These are phyloP conservation scores for Eublepharis macularius DNA, from an alignment of 2,113 vertebrate genomes.

Conservation along the genomic window DNA sequence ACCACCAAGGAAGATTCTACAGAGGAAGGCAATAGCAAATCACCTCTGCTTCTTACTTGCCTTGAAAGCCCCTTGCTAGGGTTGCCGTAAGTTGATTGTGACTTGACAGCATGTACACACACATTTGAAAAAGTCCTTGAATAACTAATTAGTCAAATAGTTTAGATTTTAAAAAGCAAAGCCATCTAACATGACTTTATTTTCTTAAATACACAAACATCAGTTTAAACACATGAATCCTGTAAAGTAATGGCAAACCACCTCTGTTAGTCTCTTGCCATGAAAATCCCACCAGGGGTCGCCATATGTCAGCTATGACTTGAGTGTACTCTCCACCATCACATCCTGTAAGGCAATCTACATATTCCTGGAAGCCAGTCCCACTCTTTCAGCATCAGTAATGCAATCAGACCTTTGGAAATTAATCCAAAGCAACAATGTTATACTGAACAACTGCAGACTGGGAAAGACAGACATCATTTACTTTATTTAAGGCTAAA, in stretches of 20 bases:
- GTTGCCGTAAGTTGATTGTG: too few relatives aligned
- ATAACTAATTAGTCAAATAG: neutral
- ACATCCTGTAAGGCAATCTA: conserved; percentile 16
- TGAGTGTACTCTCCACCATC: too few relatives aligned
- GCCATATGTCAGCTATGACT: too few relatives aligned
- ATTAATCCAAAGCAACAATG: conserved; percentile 48
- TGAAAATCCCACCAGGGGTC: too few relatives aligned
- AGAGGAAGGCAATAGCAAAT: too few relatives aligned
- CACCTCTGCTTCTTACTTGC: too few relatives aligned
- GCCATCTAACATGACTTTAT: neutral
- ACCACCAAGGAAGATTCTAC: too few relatives aligned
- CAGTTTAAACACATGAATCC: conserved; percentile 19
- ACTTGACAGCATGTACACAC: too few relatives aligned
- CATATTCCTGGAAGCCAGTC: conserved; percentile 36
- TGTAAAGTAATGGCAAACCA: too few relatives aligned
- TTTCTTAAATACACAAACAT: neutral
- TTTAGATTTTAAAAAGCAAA: neutral
- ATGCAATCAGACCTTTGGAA: conserved; percentile 40
- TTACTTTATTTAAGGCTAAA: conserved; percentile 49
- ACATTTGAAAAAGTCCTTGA: neutral
- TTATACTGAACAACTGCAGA: conserved; percentile 53
- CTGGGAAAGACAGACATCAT: conserved; percentile 45
- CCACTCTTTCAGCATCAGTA: conserved; percentile 32
- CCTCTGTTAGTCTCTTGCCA: too few relatives aligned
- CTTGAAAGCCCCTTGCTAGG: too few relatives aligned